Evolutionary conservation across 2,888 invertebrate species (phyloP).

Genomic region (Podabrus alpinus): DNA sequence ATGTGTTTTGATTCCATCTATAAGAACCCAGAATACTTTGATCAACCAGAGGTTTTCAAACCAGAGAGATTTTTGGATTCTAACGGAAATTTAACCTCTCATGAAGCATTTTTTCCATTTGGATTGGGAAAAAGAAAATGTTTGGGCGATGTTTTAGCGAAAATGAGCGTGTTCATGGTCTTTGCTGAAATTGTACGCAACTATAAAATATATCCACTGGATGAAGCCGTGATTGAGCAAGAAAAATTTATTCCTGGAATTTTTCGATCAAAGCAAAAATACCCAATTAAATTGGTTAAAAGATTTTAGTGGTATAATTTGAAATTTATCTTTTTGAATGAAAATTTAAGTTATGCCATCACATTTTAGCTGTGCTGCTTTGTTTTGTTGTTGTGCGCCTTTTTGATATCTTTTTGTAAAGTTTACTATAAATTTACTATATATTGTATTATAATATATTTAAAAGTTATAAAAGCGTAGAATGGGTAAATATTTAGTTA

Average conservation of each 20-base stretch:
- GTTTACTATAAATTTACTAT: too few species aligned
- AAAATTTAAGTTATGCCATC: too few species aligned
- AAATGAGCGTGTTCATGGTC: constrained; percentile 64
- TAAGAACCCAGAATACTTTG: constrained; percentile 62
- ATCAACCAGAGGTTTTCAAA: constrained; percentile 64
- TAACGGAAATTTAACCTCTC: constrained; percentile 43
- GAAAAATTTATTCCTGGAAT: constrained; percentile 60
- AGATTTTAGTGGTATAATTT: too few species aligned
- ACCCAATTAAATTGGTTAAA: constrained; percentile 45
- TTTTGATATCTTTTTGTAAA: too few species aligned
- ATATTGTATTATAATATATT: too few species aligned
- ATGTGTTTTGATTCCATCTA: constrained; percentile 57
- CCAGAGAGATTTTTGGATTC: constrained; percentile 66
- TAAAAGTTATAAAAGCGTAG: too few species aligned
- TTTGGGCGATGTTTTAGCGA: constrained; percentile 67
- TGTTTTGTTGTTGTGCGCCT: too few species aligned
- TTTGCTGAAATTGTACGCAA: constrained; percentile 64
- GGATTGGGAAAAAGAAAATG: constrained; percentile 66
- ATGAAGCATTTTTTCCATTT: constrained; percentile 50
- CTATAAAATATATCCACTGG: constrained; percentile 56
- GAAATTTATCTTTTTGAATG: too few species aligned
- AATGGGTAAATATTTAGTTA: too few species aligned
- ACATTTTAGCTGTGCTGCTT: too few species aligned
- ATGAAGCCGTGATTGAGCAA: constrained; percentile 53
- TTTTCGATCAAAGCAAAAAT: constrained; percentile 61